These are phyloP conservation scores for Lacerta viridis DNA, from an alignment of 2,797 vertebrate species.

Conservation along the genomic window DNA sequence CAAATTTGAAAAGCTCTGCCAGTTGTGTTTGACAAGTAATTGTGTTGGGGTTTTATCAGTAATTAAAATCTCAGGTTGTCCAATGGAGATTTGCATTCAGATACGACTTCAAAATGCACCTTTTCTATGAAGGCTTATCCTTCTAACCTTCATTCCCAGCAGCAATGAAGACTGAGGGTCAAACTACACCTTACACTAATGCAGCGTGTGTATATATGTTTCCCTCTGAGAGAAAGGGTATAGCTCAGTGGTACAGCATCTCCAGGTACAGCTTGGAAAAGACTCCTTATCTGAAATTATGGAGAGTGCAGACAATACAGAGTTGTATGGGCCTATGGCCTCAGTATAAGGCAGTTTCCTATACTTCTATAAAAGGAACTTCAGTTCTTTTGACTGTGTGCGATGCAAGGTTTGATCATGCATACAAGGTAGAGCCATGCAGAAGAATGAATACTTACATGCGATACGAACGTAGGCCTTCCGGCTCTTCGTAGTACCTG, in stretches of 20 bases:
- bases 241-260: too few relatives aligned
- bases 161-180: not conserved
- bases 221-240: too few relatives aligned
- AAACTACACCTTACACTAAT: not conserved
- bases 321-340: too few relatives aligned
- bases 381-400: fast-evolving
- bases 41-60: not conserved
- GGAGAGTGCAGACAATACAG: too few relatives aligned
- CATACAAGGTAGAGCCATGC: fast-evolving
- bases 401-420: not conserved
- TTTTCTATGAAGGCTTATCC: not conserved
- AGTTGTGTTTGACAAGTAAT: not conserved
- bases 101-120: not conserved
- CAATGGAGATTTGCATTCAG: not conserved
- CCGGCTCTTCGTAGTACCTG: constrained; percentile 97
- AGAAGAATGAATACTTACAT: constrained; percentile 86
- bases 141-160: too few relatives aligned
- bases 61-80: not conserved
- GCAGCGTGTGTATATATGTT: too few relatives aligned
- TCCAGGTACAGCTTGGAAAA: too few relatives aligned
- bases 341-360: too few relatives aligned
- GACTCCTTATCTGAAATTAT: too few relatives aligned
- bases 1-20: constrained; percentile 2
- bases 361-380: not conserved
- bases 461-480: constrained; percentile 97